Evolutionary conservation across 2,797 vertebrate genomes (phyloP), one percentile per base, ranked within the genome.

Genomic region (Gymnocypris eckloni): DNA sequence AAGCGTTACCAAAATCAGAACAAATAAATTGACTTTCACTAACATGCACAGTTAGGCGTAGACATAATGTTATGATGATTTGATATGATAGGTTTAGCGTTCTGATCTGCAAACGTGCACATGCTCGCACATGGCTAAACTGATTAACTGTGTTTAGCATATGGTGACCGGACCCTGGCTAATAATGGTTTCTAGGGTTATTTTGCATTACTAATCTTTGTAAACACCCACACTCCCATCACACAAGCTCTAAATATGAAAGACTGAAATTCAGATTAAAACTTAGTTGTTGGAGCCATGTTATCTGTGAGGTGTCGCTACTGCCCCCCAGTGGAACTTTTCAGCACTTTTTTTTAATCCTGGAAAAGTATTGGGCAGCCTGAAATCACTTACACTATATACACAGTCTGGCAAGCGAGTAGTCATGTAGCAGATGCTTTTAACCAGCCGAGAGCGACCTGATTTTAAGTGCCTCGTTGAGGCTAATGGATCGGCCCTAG

Each of bases 141-240:
- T 77, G 52, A 77, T 39, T 56, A 56, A 39, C 56, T 4, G 10
- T 45, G 22, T 59, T 43, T 64, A 43, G 56, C 15, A 66, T 79
- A 20, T 66, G 18, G 25, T 48, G 39, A 45, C 41, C 10, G 2
- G n/a, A n/a, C 48, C 15, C 12, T 54, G 64, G 41, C 48, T 54
- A 25, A 70, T 70, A 70, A 54, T 25, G 13, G 45, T 81, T 37
- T 81, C 28, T 81, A n/a, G 16, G 6, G n/a, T 72, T 82, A 15
- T 75, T 75, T 48, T 43, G 41, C 20, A n/a, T 50, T 18, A 4
- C 39, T 82, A 61, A 28, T 61, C 39, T 72, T 59, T 72, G 37
- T 70, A 18, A 72, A 41, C 54, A 61, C 54, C 41, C 70, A 83
- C 81, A 83, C 41, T 48, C 13, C 15, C 66, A 54, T 69, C 79